phyloP scores from a whole-genome alignment of 2,797 vertebrate species.

The Crenuchus spilurus region DNA sequence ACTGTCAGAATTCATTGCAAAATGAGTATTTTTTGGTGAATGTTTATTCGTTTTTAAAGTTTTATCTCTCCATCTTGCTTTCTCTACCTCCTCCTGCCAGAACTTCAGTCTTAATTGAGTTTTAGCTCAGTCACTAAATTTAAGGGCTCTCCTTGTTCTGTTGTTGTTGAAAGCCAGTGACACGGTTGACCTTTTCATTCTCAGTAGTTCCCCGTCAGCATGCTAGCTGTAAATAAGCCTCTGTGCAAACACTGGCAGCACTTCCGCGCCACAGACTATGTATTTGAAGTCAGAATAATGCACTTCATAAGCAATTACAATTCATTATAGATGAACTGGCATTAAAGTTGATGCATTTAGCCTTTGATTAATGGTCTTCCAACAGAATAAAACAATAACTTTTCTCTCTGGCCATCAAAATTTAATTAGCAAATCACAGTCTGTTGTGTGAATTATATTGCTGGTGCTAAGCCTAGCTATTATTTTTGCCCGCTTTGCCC shows the following conservation, averaged over 20 bases:
- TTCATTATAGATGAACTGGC: constrained; percentile 54
- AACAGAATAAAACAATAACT: constrained; percentile 54
- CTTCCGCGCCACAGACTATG: constrained; percentile 16
- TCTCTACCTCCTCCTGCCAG: background rate
- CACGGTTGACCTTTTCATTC: constrained; percentile 48
- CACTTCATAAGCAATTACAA: constrained; percentile 44
- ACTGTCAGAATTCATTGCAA: no score
- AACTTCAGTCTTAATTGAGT: constrained; percentile 27
- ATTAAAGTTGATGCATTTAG: constrained; percentile 47
- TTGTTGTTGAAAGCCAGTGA: constrained; percentile 39
- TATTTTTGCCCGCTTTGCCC: constrained; percentile 8
- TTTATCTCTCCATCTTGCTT: no score
- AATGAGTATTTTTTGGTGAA: no score
- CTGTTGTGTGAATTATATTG: constrained; percentile 42
- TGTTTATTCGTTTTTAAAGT: no score
- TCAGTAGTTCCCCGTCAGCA: background rate
- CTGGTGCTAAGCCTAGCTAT: constrained; percentile 9
- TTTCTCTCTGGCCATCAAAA: constrained; percentile 55
- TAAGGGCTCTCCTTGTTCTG: constrained; percentile 5
- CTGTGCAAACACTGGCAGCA: constrained; percentile 25
- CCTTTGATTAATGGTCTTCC: constrained; percentile 53
- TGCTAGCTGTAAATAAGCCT: constrained; percentile 39
- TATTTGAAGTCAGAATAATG: constrained; percentile 45
- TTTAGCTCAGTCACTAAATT: constrained; percentile 40
- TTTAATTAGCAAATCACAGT: constrained; percentile 51